phyloP scores from a whole-genome alignment of 2,888 invertebrate genomes.

The Galerucella calmariensis region DNA sequence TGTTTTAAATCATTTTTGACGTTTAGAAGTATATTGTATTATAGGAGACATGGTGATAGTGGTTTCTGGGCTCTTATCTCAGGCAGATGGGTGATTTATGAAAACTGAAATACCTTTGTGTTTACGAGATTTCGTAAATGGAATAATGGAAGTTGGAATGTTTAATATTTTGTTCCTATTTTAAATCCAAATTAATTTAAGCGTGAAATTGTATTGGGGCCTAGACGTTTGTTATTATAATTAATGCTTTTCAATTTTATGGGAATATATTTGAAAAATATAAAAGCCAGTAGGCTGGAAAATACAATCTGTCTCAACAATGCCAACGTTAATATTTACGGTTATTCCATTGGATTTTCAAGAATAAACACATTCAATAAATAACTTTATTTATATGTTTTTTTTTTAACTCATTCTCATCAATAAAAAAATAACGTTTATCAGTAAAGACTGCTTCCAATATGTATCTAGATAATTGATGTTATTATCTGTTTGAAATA shows the following conservation, averaged over 20 bases:
- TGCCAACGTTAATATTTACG: neutral
- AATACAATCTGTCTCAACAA: neutral
- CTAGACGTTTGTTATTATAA: conserved; percentile 19
- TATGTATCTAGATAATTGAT: no score
- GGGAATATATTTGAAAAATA: conserved; percentile 18
- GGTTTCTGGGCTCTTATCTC: conserved; percentile 49
- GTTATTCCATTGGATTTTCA: neutral
- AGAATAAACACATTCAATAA: neutral
- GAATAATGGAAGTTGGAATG: conserved; percentile 29
- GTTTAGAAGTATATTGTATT: conserved; percentile 52
- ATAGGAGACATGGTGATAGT: conserved; percentile 56
- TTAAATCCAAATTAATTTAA: conserved; percentile 24
- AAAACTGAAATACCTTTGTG: conserved; percentile 30
- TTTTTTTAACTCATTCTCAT: no score
- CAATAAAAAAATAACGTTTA: no score
- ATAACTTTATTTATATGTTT: no score
- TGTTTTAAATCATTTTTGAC: conserved; percentile 60
- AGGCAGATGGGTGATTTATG: conserved; percentile 57
- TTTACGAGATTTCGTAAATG: conserved; percentile 18
- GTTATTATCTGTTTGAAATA: conserved; percentile 14
- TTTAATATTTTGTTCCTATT: conserved; percentile 30
- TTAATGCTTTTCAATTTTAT: conserved; percentile 28
- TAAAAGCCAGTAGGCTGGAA: neutral
- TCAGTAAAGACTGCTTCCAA: no score
- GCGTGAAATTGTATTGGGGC: conserved; percentile 29